These are phyloP conservation scores for Dryobates pubescens DNA, from an alignment of 2,797 vertebrate genomes.

Conservation along the genomic window DNA sequence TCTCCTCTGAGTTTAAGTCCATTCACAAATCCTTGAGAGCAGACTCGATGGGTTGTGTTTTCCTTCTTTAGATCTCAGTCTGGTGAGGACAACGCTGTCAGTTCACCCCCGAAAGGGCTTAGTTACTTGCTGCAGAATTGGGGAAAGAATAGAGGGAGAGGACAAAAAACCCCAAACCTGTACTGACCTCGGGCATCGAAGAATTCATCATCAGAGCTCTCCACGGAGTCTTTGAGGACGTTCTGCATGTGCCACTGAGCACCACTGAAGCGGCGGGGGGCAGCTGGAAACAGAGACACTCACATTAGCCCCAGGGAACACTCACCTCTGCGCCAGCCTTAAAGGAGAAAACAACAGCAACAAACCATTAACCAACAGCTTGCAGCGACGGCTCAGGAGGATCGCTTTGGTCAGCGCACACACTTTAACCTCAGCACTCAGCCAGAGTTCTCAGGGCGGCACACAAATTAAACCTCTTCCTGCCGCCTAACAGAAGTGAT, in stretches of 20 bases:
- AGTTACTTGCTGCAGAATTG: not conserved
- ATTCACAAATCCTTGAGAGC: not conserved
- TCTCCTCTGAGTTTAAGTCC: not conserved
- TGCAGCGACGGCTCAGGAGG: not conserved
- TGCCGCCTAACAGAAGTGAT: not conserved
- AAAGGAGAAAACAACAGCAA: not conserved
- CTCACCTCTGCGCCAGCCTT: not conserved
- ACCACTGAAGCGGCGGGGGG: constrained; percentile 80
- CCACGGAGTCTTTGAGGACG: constrained; percentile 90
- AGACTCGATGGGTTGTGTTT: not conserved
- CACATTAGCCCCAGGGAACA: not conserved
- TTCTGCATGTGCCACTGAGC: constrained; percentile 89
- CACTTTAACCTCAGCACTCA: not conserved
- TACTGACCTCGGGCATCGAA: constrained; percentile 96
- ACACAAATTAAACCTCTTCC: not conserved
- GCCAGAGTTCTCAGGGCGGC: not conserved
- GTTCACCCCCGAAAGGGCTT: not conserved
- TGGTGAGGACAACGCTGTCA: not conserved
- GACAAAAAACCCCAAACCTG: not conserved
- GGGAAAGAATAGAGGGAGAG: not conserved
- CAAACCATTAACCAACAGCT: not conserved
- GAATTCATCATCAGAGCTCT: constrained; percentile 98
- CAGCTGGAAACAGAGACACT: constrained; percentile 77
- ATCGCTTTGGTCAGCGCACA: fast-evolving
- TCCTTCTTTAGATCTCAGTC: not conserved